Conservation (phyloP, 2,888 invertebrate genomes). For the Criorhina ranunculi region DNA sequence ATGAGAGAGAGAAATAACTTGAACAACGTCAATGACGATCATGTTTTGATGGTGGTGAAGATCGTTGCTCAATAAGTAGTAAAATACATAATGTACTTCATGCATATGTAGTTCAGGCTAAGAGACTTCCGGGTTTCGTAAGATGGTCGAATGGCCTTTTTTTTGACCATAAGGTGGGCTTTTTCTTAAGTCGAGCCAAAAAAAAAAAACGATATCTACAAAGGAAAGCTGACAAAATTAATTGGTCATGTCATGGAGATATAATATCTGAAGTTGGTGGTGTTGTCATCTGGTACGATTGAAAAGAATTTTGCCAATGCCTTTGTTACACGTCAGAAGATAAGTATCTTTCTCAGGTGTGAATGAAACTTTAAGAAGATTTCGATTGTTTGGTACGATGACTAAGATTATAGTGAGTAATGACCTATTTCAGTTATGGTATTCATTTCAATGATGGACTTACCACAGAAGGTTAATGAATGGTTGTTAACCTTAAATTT, state of each 20-base stretch:
- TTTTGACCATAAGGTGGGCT: slow-evolving; percentile 17
- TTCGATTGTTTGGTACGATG: slow-evolving; percentile 12
- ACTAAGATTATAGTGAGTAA: slow-evolving; percentile 51
- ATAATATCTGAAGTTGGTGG: neutral
- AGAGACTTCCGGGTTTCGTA: slow-evolving; percentile 58
- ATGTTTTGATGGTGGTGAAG: slow-evolving; percentile 25
- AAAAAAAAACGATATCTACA: slow-evolving; percentile 1
- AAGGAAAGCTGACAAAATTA: slow-evolving; percentile 17
- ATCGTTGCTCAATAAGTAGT: slow-evolving; percentile 46
- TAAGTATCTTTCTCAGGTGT: slow-evolving; percentile 6
- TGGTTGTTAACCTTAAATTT: slow-evolving; percentile 42
- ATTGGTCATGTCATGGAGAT: slow-evolving; percentile 7
- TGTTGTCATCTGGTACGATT: slow-evolving; percentile 21
- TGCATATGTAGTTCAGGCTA: neutral
- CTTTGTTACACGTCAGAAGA: slow-evolving; percentile 24
- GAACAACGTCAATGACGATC: neutral
- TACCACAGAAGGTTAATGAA: slow-evolving; percentile 26
- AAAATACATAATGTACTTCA: slow-evolving; percentile 11
- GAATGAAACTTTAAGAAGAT: slow-evolving; percentile 27
- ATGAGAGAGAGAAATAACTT: neutral
- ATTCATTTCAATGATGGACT: neutral
- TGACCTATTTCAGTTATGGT: slow-evolving; percentile 42
- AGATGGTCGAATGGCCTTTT: slow-evolving; percentile 16
- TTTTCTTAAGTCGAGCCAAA: neutral
- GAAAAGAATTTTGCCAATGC: slow-evolving; percentile 22